phyloP scores from a whole-genome alignment of 2,113 vertebrate species.

The Panthera uncia region DNA sequence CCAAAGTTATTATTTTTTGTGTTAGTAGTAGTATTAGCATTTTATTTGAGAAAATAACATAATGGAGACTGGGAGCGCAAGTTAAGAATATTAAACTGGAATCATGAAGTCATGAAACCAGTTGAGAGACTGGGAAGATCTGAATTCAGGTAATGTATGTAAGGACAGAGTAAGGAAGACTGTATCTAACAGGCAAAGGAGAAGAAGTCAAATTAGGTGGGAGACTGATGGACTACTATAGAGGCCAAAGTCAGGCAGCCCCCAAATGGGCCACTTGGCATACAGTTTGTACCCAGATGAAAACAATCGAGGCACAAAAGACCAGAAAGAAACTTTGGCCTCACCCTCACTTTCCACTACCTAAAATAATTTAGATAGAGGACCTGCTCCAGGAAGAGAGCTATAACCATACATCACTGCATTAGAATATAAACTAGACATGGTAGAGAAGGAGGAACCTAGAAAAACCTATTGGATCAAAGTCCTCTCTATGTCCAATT shows the following conservation, averaged over 20 bases:
- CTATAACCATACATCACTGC: neutral
- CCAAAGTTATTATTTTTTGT: neutral
- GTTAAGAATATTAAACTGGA: neutral
- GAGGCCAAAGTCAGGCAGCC: neutral
- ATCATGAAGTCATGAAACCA: neutral
- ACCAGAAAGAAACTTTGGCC: too few relatives aligned
- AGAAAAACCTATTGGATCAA: neutral
- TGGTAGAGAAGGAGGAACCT: neutral
- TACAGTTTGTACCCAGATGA: too few relatives aligned
- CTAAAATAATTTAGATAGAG: neutral
- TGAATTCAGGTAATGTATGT: neutral
- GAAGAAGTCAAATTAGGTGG: neutral
- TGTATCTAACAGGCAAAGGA: neutral
- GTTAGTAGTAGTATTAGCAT: neutral
- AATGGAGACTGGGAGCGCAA: neutral
- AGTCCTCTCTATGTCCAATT: neutral
- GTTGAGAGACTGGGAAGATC: neutral
- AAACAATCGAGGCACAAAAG: too few relatives aligned
- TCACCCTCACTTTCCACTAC: neutral
- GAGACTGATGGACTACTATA: neutral
- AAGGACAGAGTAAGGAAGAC: neutral
- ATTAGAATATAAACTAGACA: neutral
- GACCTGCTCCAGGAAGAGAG: neutral
- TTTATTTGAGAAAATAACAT: slow-evolving; percentile 1
- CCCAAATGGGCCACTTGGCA: too few relatives aligned